Evolutionary conservation across 2,113 vertebrate genomes (phyloP).

Genomic region (Ahaetulla prasina): DNA sequence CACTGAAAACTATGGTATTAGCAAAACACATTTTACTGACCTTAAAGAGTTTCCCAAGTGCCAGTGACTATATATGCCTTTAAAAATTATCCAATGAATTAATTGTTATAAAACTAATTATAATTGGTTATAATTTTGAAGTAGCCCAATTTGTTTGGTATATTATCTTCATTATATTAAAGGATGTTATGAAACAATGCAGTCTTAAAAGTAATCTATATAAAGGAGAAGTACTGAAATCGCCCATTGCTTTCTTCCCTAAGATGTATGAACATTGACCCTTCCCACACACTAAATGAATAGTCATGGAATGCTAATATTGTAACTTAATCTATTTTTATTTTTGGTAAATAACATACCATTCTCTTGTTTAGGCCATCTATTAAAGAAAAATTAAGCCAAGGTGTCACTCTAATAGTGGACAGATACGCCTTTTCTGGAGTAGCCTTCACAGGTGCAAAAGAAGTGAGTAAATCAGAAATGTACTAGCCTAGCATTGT

Average conservation of each 20-base stretch:
- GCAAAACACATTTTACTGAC: not conserved
- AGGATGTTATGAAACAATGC: not conserved
- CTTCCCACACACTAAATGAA: not conserved
- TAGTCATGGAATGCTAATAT: not conserved
- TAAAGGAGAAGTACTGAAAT: not conserved
- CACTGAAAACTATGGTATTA: not conserved
- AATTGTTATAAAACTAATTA: not conserved
- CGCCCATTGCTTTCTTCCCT: not conserved
- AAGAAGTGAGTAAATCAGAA: constrained; percentile 75
- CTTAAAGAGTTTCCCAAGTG: not conserved
- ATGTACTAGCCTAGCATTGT: not conserved
- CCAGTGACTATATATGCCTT: not conserved
- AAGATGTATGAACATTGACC: not conserved
- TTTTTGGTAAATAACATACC: not conserved
- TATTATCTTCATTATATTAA: not conserved
- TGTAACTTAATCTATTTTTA: not conserved
- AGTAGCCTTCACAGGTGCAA: constrained; percentile 90
- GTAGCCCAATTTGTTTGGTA: not conserved
- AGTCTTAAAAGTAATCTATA: not conserved
- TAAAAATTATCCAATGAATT: not conserved
- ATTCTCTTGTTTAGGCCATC: constrained; percentile 55
- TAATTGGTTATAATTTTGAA: not conserved
- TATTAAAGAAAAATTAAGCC: constrained; percentile 80
- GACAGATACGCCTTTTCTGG: constrained; percentile 96
- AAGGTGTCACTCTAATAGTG: constrained; percentile 84